Base-by-base conservation (phyloP, 1,140 invertebrate species). In the Acyrthosiphon pisum region DNA sequence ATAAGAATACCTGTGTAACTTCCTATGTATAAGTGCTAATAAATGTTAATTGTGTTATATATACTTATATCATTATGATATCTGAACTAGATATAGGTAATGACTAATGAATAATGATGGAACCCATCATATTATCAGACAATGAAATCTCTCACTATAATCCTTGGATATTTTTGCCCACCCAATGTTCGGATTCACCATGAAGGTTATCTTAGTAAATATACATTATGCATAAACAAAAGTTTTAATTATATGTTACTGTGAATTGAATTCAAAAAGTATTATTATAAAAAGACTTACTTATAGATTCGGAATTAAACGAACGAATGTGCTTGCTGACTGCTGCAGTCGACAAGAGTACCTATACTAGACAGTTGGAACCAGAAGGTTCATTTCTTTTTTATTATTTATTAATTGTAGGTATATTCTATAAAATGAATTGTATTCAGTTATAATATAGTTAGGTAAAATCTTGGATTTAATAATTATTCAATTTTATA, bases 171-270 rank as follows among this genome's bases (percentile, higher is more conserved):
- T 84, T 41, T 83, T 84, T 41, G 11, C 83, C 37, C 37, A 23
- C 83, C 37, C 83, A 41, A 84, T 41, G 37, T 23, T 41, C 41
- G 41, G 23, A 84, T 84, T 84, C 41, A 84, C 83, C 83, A 26
- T 41, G 83, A 84, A 84, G 83, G 83, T 84, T 84, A 41, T 41
- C 44, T 84, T 84, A 84, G 83, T 26, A 84, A 26, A 44, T 44
- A 84, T 84, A 84, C 41, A 83, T 83, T 83, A 83, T n/a, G n/a
- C 30, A n/a, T 76, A 76, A 76, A 83, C 37, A 41, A 22, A 83
- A 41, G 22, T 83, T 83, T 20, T 83, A 83, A 83, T 83, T 83
- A 83, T 83, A 83, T 41, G 37, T 37, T 83, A 1, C 41, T 81
- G 37, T 83, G 37, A 81, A 83, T 83, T 35, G 23, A 41, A 83